phyloP scores from a whole-genome alignment of 2,888 invertebrate species.

The Melipona beecheii region DNA sequence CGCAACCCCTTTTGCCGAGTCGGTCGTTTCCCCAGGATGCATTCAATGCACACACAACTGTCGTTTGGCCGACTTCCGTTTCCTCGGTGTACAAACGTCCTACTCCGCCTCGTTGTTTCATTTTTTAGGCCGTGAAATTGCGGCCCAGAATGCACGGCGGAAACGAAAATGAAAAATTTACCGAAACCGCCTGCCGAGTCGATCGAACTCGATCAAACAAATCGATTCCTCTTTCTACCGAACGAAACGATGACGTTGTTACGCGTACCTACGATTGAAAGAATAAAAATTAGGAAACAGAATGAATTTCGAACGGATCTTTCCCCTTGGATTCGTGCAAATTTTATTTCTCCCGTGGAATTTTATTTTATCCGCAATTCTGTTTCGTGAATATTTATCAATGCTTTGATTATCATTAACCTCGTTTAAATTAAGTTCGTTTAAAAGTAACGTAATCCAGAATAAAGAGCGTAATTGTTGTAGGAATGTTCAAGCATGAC shows the following conservation, averaged over 20 bases:
- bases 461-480: too few species aligned
- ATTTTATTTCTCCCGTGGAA: too few species aligned
- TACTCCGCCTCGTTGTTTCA: slow-evolving; percentile 9
- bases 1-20: slow-evolving; percentile 8
- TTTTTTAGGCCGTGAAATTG: slow-evolving; percentile 43
- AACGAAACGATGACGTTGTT: too few species aligned
- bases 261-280: not conserved
- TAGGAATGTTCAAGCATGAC: too few species aligned
- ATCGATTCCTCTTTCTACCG: not conserved
- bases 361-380: too few species aligned
- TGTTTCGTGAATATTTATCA: too few species aligned
- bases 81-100: slow-evolving; percentile 14
- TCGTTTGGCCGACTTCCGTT: slow-evolving; percentile 16
- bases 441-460: too few species aligned
- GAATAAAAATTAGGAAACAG: not conserved
- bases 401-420: too few species aligned
- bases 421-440: too few species aligned
- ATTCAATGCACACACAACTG: slow-evolving; percentile 10
- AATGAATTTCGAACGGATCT: too few species aligned
- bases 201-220: not conserved
- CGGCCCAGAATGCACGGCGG: not conserved
- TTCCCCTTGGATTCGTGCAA: too few species aligned
- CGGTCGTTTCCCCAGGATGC: slow-evolving; percentile 12
- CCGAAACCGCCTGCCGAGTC: not conserved
- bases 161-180: not conserved